Evolutionary conservation across 2,888 invertebrate species (phyloP).

Genomic region (Machimus atricapillus): DNA sequence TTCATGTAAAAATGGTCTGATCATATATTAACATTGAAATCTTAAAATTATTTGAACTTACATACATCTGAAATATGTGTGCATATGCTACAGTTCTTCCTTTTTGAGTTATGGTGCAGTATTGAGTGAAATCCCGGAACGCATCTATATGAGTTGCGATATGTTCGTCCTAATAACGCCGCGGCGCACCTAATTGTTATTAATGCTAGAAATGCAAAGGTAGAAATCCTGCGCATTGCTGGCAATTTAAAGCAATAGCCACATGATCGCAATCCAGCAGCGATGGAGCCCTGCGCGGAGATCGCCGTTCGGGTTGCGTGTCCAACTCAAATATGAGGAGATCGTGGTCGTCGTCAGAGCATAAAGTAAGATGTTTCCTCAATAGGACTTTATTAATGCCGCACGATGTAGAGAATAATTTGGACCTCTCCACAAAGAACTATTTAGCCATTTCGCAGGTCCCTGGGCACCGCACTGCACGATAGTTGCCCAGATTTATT

Average conservation of each 20-base stretch:
- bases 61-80: too few species aligned
- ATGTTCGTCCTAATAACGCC: not conserved
- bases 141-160: not conserved
- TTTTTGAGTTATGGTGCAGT: not conserved
- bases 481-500: constrained; percentile 23
- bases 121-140: not conserved
- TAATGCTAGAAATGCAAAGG: not conserved
- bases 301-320: not conserved
- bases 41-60: too few species aligned
- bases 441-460: constrained; percentile 13
- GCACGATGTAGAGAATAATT: constrained; percentile 26
- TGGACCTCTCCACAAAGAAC: constrained; percentile 21
- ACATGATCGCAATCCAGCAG: not conserved
- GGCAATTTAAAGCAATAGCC: not conserved
- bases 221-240: not conserved
- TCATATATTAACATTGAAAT: too few species aligned
- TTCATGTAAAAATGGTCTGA: too few species aligned
- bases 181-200: not conserved
- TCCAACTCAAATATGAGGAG: not conserved
- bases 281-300: not conserved
- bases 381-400: constrained; percentile 23
- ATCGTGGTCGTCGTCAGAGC: not conserved
- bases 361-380: constrained; percentile 23
- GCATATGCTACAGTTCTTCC: too few species aligned
- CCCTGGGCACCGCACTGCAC: not conserved